Base-by-base conservation (phyloP, 1,140 invertebrate species). In the Achatina immaculata region DNA sequence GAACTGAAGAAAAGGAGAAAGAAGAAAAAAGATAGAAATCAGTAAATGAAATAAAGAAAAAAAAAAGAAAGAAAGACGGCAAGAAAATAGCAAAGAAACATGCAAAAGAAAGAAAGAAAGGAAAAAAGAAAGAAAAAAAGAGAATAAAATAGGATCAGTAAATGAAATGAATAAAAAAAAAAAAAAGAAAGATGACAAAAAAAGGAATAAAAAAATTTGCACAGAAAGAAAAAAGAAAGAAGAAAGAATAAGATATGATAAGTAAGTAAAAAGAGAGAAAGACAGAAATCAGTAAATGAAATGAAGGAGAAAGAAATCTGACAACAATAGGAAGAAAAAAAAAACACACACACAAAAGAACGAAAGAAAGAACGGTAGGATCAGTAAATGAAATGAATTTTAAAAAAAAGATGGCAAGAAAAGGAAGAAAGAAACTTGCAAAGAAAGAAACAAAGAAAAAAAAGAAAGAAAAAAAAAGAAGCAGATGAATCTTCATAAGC, bases 321-420 rank as follows among this genome's bases (percentile, higher is more conserved):
- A 48, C 7, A 48, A 48, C 7, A 48, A 48, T 7, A 36, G n/a
- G 68, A 34, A 71, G 68, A 71, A 71, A n/a, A 34, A 65, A 38
- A 71, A 36, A 38, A 40, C 3, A n/a, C n/a, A 38, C 34, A 71
- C 14, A n/a, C 7, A 71, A 34, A 71, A 71, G 68, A 71, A 71
- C 16, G 40, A 71, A 48, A 48, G 45, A 48, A 48, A 19, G 19
- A 48, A 19, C 7, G 19, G 45, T 11, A 48, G 45, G n/a, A 71
- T 9, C 7, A 71, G 34, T 11, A 40, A 38, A 42, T 36, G 21
- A 42, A 48, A 19, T 11, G 45, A 48, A 48, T 7, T 11, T 11
- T 7, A 40, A 71, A n/a, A 14, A 71, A n/a, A 71, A 40, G 68
- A 71, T 6, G 68, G 36, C 7, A 48, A 48, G 45, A 48, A 48